A percentile compares a stretch with the other conserved stretches of the same genome.
These are phyloP conservation scores for Reinhardtius hippoglossoides DNA, from an alignment of 2,113 vertebrate genomes.

Conservation along the genomic window DNA sequence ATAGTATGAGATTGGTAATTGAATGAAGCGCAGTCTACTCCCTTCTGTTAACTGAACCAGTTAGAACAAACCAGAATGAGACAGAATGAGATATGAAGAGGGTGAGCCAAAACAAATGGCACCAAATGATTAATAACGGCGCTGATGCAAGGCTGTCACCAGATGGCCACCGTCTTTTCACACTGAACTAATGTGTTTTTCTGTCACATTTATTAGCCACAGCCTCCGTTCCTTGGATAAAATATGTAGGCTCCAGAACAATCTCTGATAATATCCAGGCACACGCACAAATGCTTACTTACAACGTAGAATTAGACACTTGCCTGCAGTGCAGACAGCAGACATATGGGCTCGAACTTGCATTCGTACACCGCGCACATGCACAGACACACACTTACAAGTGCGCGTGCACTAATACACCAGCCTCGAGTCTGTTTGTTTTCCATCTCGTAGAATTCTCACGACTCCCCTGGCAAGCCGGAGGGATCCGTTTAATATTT, in stretches of 20 bases:
- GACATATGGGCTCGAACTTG: slow-evolving; percentile 65
- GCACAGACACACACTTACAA: slow-evolving; percentile 22
- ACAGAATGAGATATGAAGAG: slow-evolving; percentile 51
- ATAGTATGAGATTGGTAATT: slow-evolving; percentile 5
- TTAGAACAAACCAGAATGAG: slow-evolving; percentile 39
- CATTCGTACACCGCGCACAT: slow-evolving; percentile 30
- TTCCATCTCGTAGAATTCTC: slow-evolving; percentile 70
- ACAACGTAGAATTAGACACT: slow-evolving; percentile 43
- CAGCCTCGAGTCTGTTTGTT: slow-evolving; percentile 75
- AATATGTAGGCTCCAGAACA: slow-evolving; percentile 50
- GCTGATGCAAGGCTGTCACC: slow-evolving; percentile 63
- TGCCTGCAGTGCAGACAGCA: slow-evolving; percentile 58
- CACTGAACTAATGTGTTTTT: slow-evolving; percentile 65
- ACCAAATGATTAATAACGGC: slow-evolving; percentile 55
- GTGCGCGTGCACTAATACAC: slow-evolving; percentile 40
- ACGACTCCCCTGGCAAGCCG: slow-evolving; percentile 69
- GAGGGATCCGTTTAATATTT: slow-evolving; percentile 67
- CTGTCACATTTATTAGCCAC: slow-evolving; percentile 65
- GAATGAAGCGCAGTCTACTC: slow-evolving; percentile 9
- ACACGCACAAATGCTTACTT: slow-evolving; percentile 25
- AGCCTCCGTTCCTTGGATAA: slow-evolving; percentile 46
- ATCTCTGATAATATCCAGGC: slow-evolving; percentile 50
- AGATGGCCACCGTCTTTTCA: slow-evolving; percentile 68
- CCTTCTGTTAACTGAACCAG: slow-evolving; percentile 28
- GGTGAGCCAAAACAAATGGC: slow-evolving; percentile 55